Base-by-base conservation (phyloP, 2,113 vertebrate genomes). In the Alosa alosa region DNA sequence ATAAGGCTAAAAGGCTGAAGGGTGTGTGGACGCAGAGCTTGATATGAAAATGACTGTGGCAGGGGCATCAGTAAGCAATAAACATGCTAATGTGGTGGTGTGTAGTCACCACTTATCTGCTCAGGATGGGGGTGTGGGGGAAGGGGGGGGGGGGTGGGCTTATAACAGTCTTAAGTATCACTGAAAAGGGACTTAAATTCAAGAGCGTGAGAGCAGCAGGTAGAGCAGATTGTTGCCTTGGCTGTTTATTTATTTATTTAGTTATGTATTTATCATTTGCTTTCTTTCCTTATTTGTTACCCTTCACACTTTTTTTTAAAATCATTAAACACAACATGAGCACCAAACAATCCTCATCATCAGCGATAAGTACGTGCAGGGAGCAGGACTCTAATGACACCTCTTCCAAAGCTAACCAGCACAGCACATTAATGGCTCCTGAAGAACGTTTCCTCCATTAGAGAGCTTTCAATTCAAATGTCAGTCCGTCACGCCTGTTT, bases 11-110 rank as follows among this genome's bases (percentile, higher is more conserved):
- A 39, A 36, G 86, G 86, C 84, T 86, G 86, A 86, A 84, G 84
- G 90, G 81, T 78, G 60, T 83, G 83, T 87, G 86, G 89, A 89
- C 90, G 87, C 36, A 83, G 64, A 91, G 91, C 88, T 93, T 91
- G 91, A 94, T 94, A 94, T 95, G 94, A 90, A 95, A 94, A 94
- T 91, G 89, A 85, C 90, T 88, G 88, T 92, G 87, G 89, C 91
- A 78, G 57, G 89, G 90, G 90, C 93, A 91, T 92, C 91, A 91
- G 88, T 92, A 91, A 94, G 93, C 90, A 95, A 95, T 95, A 95
- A 94, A 94, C 94, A 95, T 94, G 94, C 91, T 94, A 94, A 95
- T 95, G 94, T 91, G 87, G 89, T 86, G 86, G 87, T 90, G 88
- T 92, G 90, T 90, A 91, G 90, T 88, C 88, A 90, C 88, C 92